Evolutionary conservation across 2,797 vertebrate species (phyloP).

Genomic region (Malacoraja senta): DNA sequence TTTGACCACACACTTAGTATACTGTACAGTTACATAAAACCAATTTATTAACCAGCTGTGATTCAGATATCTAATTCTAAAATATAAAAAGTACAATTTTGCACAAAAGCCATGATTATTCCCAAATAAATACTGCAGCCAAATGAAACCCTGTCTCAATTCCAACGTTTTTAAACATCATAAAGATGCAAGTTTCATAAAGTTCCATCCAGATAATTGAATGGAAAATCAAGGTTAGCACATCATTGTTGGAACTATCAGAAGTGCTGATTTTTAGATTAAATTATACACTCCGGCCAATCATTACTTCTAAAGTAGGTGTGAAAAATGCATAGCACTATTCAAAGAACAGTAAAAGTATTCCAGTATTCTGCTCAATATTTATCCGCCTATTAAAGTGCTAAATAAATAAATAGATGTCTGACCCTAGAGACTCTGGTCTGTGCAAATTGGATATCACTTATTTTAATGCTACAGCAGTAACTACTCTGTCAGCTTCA

Average conservation of each 20-base stretch:
- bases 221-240: neutral
- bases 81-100: neutral
- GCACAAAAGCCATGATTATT: neutral
- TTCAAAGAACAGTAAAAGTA: neutral
- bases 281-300: neutral
- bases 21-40: neutral
- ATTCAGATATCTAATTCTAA: neutral
- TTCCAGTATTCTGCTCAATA: neutral
- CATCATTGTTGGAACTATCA: neutral
- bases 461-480: neutral
- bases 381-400: neutral
- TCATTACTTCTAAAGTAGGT: neutral
- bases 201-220: neutral
- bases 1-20: neutral
- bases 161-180: neutral
- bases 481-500: neutral
- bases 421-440: neutral
- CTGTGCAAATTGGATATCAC: neutral
- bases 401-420: neutral
- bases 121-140: neutral
- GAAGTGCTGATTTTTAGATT: neutral
- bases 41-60: neutral
- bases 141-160: neutral
- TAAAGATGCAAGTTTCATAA: too few relatives aligned
- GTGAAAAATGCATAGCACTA: neutral